A percentile compares a stretch with the other conserved stretches of the same genome.
These are phyloP conservation scores for Daboia siamensis DNA, from an alignment of 2,113 vertebrate genomes.

Conservation along the genomic window DNA sequence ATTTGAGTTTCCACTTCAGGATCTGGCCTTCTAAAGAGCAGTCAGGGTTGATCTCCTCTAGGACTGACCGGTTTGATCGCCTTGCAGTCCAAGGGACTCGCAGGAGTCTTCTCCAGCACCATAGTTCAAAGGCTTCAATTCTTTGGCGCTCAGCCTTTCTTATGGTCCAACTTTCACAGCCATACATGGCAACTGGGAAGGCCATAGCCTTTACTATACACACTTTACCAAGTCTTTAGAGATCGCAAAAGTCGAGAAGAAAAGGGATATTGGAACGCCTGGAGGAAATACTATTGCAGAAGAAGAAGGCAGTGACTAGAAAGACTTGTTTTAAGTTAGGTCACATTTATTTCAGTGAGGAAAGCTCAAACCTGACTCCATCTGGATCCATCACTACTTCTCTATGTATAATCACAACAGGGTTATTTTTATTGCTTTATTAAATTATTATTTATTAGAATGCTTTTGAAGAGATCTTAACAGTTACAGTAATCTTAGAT, in stretches of 20 bases:
- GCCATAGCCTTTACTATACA: too few relatives aligned
- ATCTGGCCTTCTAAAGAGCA: too few relatives aligned
- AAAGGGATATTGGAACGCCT: background rate
- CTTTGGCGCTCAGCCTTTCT: too few relatives aligned
- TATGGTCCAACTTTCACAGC: too few relatives aligned
- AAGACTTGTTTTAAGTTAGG: background rate
- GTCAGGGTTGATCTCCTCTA: too few relatives aligned
- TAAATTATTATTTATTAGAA: background rate
- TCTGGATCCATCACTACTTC: background rate
- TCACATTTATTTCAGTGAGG: background rate
- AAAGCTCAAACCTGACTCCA: background rate
- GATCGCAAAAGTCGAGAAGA: background rate
- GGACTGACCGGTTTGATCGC: too few relatives aligned
- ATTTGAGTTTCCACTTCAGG: too few relatives aligned
- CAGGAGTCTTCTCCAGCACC: too few relatives aligned
- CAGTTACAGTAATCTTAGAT: background rate
- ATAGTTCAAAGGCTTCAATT: too few relatives aligned
- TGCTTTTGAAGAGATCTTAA: background rate
- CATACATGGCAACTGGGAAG: too few relatives aligned
- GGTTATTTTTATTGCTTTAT: background rate
- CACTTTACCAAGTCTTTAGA: background rate
- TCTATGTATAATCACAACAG: background rate
- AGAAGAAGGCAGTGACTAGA: background rate
- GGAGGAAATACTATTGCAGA: background rate
- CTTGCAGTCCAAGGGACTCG: too few relatives aligned